Conservation (phyloP, 1,140 invertebrate genomes). For the Sitodiplosis mosellana region DNA sequence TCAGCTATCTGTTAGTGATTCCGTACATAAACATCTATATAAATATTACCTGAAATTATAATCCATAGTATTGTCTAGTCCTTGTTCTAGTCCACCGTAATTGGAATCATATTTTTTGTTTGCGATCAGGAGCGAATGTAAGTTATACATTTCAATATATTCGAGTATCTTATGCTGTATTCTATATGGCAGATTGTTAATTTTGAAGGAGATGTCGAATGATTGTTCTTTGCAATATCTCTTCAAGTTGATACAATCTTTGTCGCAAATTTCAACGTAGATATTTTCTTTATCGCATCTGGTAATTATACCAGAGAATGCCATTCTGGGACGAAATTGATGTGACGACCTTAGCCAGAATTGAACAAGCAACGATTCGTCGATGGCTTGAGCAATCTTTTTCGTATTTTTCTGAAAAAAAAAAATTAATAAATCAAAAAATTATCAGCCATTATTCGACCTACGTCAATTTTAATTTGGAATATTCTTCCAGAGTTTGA, state of each 20-base stretch:
- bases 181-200: conserved; percentile 20
- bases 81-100: background rate
- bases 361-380: background rate
- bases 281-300: background rate
- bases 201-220: conserved; percentile 32
- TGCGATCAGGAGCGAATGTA: background rate
- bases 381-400: background rate
- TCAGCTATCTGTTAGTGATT: no score
- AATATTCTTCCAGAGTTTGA: background rate
- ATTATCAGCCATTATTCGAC: background rate
- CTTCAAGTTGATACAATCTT: no score
- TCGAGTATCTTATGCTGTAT: background rate
- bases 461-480: background rate
- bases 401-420: background rate
- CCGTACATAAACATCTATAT: no score
- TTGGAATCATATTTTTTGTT: background rate
- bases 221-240: background rate
- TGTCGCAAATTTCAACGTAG: background rate
- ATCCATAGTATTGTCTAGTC: background rate
- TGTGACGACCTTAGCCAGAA: background rate
- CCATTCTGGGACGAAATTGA: no score
- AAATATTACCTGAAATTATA: no score
- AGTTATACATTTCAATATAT: background rate
- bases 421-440: background rate
- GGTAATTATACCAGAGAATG: background rate